These are phyloP conservation scores for Ennomos erosarius DNA, from an alignment of 2,888 invertebrate genomes.

Conservation along the genomic window DNA sequence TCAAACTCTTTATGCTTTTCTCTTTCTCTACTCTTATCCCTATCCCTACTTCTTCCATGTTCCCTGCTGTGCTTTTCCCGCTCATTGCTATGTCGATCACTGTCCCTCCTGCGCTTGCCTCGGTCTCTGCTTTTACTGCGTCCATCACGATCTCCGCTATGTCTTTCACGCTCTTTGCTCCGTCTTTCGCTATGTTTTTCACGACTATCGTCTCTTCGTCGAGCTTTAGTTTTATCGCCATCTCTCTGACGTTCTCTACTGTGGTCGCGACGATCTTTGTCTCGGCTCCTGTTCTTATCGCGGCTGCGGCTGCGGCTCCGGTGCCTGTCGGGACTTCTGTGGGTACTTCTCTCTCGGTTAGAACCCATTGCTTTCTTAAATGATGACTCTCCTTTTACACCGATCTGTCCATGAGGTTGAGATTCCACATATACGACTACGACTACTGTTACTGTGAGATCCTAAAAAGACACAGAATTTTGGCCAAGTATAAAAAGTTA, in stretches of 20 bases:
- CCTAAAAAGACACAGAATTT: no score
- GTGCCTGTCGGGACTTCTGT: constrained; percentile 46
- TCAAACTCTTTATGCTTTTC: constrained; percentile 19
- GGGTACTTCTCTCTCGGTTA: constrained; percentile 51
- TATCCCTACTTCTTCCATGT: constrained; percentile 24
- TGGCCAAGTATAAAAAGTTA: no score
- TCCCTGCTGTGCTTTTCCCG: constrained; percentile 37
- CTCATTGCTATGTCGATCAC: constrained; percentile 36
- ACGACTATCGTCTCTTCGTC: constrained; percentile 11
- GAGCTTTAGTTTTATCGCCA: constrained; percentile 17
- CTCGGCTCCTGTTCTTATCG: constrained; percentile 42
- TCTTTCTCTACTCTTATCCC: constrained; percentile 22
- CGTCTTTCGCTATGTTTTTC: constrained; percentile 24
- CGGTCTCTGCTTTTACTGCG: constrained; percentile 35
- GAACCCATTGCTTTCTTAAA: constrained; percentile 12
- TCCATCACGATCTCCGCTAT: constrained; percentile 36
- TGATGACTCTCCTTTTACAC: no score
- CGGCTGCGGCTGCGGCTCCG: constrained; percentile 53
- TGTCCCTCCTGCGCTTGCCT: constrained; percentile 29
- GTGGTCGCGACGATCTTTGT: constrained; percentile 38
- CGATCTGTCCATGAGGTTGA: no score
- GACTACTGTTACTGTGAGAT: no score
- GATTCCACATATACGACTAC: no score
- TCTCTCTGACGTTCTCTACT: constrained; percentile 31
- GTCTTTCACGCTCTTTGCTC: constrained; percentile 45